These are phyloP conservation scores for Melitaea athalia DNA, from an alignment of 2,888 invertebrate species.

Conservation along the genomic window DNA sequence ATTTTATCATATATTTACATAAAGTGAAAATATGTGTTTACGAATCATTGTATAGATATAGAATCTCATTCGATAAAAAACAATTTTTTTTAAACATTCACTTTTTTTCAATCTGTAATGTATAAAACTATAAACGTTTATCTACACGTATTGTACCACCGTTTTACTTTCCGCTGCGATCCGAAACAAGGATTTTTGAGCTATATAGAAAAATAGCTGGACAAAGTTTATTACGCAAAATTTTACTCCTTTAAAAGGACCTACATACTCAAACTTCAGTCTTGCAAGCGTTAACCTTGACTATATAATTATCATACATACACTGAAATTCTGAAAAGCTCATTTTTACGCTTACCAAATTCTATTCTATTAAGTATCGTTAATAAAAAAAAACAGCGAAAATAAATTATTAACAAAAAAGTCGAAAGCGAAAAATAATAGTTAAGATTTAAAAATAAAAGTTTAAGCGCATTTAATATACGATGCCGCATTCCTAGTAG, in stretches of 20 bases:
- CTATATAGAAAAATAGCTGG: slow-evolving; percentile 67
- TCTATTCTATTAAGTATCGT: background rate
- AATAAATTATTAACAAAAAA: slow-evolving; percentile 1
- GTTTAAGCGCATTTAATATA: slow-evolving; percentile 16
- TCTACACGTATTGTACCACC: slow-evolving; percentile 27
- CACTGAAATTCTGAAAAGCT: slow-evolving; percentile 34
- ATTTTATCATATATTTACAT: slow-evolving; percentile 46
- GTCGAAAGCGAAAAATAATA: slow-evolving; percentile 1
- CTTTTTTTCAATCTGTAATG: slow-evolving; percentile 31
- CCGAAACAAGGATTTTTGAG: slow-evolving; percentile 38
- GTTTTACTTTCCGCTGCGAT: slow-evolving; percentile 27
- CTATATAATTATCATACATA: slow-evolving; percentile 33
- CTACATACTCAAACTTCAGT: slow-evolving; percentile 65
- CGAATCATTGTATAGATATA: slow-evolving; percentile 57
- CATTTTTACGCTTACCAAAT: slow-evolving; percentile 22
- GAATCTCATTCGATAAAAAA: slow-evolving; percentile 49
- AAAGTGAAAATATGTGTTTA: slow-evolving; percentile 45
- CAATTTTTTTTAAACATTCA: slow-evolving; percentile 38
- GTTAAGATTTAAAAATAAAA: background rate
- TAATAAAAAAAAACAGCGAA: background rate
- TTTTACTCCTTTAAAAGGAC: slow-evolving; percentile 70
- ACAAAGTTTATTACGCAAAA: slow-evolving; percentile 62
- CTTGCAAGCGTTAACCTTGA: slow-evolving; percentile 69
- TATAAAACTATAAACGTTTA: slow-evolving; percentile 43
- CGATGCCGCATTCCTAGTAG: slow-evolving; percentile 39